Evolutionary conservation across 2,113 vertebrate genomes (phyloP), one percentile per base, ranked within the genome.

Genomic region (Syrmaticus mikado): DNA sequence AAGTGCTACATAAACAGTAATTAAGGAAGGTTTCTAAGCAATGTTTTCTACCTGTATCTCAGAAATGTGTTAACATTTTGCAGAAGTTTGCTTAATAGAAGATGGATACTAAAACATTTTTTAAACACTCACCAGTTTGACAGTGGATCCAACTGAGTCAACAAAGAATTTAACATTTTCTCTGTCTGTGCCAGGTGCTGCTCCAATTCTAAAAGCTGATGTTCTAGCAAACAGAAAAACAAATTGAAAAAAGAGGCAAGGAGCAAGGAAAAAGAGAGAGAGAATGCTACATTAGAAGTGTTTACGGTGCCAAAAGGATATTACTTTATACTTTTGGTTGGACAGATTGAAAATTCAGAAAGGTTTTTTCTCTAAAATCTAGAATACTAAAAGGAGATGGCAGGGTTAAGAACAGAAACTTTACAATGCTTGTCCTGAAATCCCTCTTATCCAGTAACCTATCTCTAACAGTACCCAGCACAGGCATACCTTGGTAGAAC

Each of bases 121-220:
- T 71, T 41, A 82, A 90, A 50, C 62, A 95, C 98, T 98, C 91
- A 99, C 99, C 98, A 99, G 96, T 98, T 98, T 43, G 99, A 99
- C 64, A 99, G 96, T 19, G 99, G 99, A 95, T 99, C 98, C 89
- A 99, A 96, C 84, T 99, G 98, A 40, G 98, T 98, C 82, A 99
- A 97, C 94, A 99, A 98, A 82, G 98, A 98, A 95, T 98, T 99
- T 41, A 99, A 97, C 98, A 99, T 99, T 97, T 98, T 98, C 93
- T 99, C 99, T 3, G 99, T 99, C 65, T 99, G 98, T 7, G 98
- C 98, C 32, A 99, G 96, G 82, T 99, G 97, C 86, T 98, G 98
- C 92, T 99, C 99, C 92, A 99, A 90, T 94, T 99, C 98, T 67
- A 98, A 98, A 93, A 99, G 96, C 92, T 99, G 98, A 94, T 97